Evolutionary conservation across 2,888 invertebrate genomes (phyloP).

Genomic region (Pycnomerus fuliginosus): DNA sequence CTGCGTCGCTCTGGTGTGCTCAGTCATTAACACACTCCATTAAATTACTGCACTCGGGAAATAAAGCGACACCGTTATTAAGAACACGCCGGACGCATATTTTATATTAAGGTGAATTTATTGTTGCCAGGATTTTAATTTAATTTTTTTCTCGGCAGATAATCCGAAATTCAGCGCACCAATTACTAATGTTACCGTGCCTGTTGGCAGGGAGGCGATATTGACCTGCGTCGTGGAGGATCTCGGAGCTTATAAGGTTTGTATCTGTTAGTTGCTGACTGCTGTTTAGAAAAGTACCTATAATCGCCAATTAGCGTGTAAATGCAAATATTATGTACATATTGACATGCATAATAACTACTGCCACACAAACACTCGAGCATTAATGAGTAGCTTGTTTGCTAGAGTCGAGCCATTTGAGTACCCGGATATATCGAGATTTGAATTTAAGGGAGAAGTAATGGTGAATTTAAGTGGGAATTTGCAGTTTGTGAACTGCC

Average conservation of each 20-base stretch:
- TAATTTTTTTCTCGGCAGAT: constrained; percentile 56
- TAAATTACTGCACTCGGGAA: constrained; percentile 41
- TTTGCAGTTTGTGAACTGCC: no score
- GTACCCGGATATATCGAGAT: no score
- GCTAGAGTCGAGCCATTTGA: no score
- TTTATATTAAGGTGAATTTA: background rate
- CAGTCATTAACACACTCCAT: constrained; percentile 42
- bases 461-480: no score
- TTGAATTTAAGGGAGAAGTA: no score
- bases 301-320: no score
- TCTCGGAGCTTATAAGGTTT: constrained; percentile 79
- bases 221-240: constrained; percentile 82
- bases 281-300: no score
- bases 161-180: constrained; percentile 81
- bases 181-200: constrained; percentile 79
- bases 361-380: no score
- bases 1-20: constrained; percentile 35
- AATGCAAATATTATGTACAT: no score
- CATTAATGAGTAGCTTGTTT: no score
- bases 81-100: constrained; percentile 14
- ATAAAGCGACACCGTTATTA: constrained; percentile 29
- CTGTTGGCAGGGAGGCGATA: constrained; percentile 81
- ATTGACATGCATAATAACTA: no score
- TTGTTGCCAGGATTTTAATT: constrained; percentile 5
- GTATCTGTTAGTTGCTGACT: no score